These are phyloP conservation scores for Epicampocera succincta DNA, from an alignment of 2,888 invertebrate species.

Conservation along the genomic window DNA sequence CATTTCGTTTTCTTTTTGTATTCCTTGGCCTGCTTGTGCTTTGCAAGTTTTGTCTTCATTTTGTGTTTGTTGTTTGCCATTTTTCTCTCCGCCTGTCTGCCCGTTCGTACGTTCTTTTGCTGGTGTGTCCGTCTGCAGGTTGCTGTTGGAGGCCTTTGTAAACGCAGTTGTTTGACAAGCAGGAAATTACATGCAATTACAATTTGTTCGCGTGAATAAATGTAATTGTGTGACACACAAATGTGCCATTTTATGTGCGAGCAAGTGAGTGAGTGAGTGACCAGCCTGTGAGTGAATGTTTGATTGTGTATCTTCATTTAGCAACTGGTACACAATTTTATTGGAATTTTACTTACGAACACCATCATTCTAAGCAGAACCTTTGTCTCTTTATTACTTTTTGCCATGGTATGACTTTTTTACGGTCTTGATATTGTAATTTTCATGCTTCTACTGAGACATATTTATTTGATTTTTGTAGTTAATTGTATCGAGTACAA, in stretches of 20 bases:
- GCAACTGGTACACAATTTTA: not conserved
- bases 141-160: slow-evolving; percentile 62
- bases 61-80: slow-evolving; percentile 41
- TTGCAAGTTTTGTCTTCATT: slow-evolving; percentile 46
- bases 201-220: slow-evolving; percentile 79
- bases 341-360: slow-evolving; percentile 18
- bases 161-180: slow-evolving; percentile 73
- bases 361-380: slow-evolving; percentile 11
- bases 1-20: slow-evolving; percentile 27
- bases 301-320: slow-evolving; percentile 41
- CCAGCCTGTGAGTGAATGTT: not conserved
- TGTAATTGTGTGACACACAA: slow-evolving; percentile 75
- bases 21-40: not conserved
- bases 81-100: slow-evolving; percentile 71
- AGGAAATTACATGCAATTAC: slow-evolving; percentile 79
- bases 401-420: not conserved
- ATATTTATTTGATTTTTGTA: slow-evolving; percentile 34
- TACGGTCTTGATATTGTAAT: slow-evolving; percentile 8
- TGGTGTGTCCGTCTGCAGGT: slow-evolving; percentile 1
- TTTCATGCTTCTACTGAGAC: slow-evolving; percentile 17
- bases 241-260: slow-evolving; percentile 58
- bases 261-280: slow-evolving; percentile 11
- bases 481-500: slow-evolving; percentile 29
- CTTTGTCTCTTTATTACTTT: slow-evolving; percentile 29
- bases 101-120: slow-evolving; percentile 66